Percentiles rank a stretch among this genome's conserved stretches.
Evolutionary conservation across 2,888 invertebrate genomes (phyloP).

Genomic region (Girardia tigrina): DNA sequence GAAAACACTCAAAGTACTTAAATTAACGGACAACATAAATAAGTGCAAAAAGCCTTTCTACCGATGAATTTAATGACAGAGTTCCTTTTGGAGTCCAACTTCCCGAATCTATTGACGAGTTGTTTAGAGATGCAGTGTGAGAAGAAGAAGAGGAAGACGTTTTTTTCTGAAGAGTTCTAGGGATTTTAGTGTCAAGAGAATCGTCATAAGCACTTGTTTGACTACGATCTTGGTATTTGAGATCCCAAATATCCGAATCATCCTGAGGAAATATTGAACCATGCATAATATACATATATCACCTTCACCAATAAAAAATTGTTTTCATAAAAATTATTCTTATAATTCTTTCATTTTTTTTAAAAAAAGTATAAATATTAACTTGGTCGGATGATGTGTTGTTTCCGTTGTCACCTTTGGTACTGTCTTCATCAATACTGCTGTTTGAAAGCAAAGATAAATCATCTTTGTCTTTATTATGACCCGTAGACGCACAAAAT

Average conservation of each 20-base stretch:
- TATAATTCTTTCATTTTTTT: not conserved
- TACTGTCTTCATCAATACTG: not conserved
- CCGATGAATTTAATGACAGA: constrained; percentile 16
- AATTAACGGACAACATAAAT: not conserved
- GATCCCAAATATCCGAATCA: constrained; percentile 33
- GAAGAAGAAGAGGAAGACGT: not conserved
- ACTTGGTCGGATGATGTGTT: not conserved
- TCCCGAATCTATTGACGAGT: not conserved
- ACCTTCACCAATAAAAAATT: not conserved
- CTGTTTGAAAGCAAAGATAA: not conserved
- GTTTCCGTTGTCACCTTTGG: not conserved
- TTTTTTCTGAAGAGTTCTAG: not conserved
- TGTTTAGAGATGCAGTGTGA: constrained; percentile 19
- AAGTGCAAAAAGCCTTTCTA: not conserved
- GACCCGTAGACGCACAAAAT: not conserved
- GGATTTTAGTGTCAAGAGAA: not conserved
- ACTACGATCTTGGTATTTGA: constrained; percentile 21
- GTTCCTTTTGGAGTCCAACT: constrained; percentile 14
- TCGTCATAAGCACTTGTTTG: not conserved
- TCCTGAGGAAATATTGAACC: constrained; percentile 21
- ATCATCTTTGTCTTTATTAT: not conserved
- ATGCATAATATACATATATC: not conserved
- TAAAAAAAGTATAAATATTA: not conserved
- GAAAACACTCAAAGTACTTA: no score
- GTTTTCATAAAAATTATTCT: no score